Conservation (phyloP, 2,797 vertebrate species). For the Sebastes umbrosus region DNA sequence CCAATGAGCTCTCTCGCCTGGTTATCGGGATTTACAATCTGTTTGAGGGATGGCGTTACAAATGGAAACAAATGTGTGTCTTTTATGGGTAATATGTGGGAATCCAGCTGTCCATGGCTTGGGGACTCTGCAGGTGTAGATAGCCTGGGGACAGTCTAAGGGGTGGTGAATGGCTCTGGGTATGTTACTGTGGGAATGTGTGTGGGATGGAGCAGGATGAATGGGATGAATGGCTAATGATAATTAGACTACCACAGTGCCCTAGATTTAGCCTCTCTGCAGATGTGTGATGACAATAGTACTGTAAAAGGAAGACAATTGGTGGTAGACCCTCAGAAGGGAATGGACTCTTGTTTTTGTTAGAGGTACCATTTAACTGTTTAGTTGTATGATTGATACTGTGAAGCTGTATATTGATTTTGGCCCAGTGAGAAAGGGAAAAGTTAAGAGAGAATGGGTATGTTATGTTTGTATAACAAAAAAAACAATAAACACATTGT, state of each 20-base stretch:
- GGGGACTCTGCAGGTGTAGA: conserved; percentile 86
- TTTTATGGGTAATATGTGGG: conserved; percentile 88
- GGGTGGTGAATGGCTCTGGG: conserved; percentile 67
- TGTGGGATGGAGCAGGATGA: conserved; percentile 71
- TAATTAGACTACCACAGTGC: conserved; percentile 73
- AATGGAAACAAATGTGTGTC: conserved; percentile 90
- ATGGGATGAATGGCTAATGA: conserved; percentile 75
- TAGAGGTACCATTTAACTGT: too few species aligned
- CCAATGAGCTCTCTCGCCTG: conserved; percentile 72
- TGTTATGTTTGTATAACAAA: too few species aligned
- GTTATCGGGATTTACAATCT: conserved; percentile 86
- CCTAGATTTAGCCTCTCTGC: conserved; percentile 69
- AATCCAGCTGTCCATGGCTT: conserved; percentile 85
- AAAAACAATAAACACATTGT: too few species aligned
- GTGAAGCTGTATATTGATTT: too few species aligned
- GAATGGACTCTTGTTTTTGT: too few species aligned
- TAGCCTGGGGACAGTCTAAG: conserved; percentile 76
- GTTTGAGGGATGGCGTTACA: conserved; percentile 86
- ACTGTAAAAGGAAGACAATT: conserved; percentile 31
- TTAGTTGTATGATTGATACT: too few species aligned
- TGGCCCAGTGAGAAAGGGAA: too few species aligned
- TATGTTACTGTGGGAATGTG: conserved; percentile 69
- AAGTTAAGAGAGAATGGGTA: too few species aligned
- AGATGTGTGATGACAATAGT: conserved; percentile 68
- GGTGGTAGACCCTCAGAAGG: too few species aligned